Base-by-base conservation (phyloP, 1,140 invertebrate genomes). In the Sesamia nonagrioides region DNA sequence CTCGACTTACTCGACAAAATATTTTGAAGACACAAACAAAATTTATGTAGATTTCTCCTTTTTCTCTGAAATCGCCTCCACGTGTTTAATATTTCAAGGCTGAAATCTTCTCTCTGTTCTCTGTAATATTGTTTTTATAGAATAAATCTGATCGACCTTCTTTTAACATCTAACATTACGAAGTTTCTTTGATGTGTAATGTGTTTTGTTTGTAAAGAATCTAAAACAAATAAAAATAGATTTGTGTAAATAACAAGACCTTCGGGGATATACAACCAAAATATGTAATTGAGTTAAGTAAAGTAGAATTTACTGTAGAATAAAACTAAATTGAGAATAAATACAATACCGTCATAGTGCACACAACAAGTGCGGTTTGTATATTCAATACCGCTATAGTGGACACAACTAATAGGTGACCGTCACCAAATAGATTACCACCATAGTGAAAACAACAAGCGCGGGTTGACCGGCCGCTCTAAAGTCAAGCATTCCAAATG, bases 11-110 rank as follows among this genome's bases (percentile, higher is more conserved):
- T 71, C 54, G 27, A n/a, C 48, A n/a, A 27, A 52, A 71, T 52
- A 71, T 71, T 35, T 71, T 52, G 37, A 66, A 66, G n/a, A 66
- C 40, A 45, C 37, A 45, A 60, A 45, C 40, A 40, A 37, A 61
- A 61, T 61, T 40, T 48, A 45, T 45, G 37, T 45, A 42, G 61
- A 66, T 21, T 27, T 11, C 45, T 66, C 45, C 37, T 40, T 45
- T 45, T 21, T 66, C 9, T 21, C 15, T 66, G 37, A 21, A 13
- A n/a, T 9, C 61, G 61, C 61, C 61, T 21, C 18, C 61, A 37
- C 40, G 37, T 66, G 61, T 21, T 66, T 66, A 66, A 66, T 66
- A 66, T 66, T 45, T 66, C 61, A 66, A 42, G 17, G 40, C 35
- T 45, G 6, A 7, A 45, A 66, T 66, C 61, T 17, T 17, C 61